Evolutionary conservation across 2,113 vertebrate genomes (phyloP).

Genomic region (Cariama cristata): DNA sequence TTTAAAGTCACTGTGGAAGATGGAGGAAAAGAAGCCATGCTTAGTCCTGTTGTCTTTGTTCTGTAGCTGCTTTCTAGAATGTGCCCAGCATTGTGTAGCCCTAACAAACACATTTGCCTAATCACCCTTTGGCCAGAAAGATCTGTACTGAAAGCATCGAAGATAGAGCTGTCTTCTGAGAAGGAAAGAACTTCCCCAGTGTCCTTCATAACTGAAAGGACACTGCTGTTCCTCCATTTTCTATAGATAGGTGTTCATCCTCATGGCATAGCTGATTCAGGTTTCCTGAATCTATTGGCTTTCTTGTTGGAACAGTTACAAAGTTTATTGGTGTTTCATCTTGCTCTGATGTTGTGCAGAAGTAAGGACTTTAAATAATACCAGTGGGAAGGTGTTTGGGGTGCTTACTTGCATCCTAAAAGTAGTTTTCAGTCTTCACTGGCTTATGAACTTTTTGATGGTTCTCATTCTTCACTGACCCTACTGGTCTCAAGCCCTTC

Average conservation of each 20-base stretch:
- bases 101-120: neutral
- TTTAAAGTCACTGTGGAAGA: neutral
- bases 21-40: neutral
- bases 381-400: neutral
- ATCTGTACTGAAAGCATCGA: neutral
- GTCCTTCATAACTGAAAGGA: neutral
- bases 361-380: neutral
- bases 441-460: neutral
- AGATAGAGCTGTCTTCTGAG: neutral
- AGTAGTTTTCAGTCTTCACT: neutral
- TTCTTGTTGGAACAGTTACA: neutral
- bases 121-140: neutral
- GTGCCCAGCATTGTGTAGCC: neutral
- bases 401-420: neutral
- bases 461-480: neutral
- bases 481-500: neutral
- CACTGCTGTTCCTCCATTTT: neutral
- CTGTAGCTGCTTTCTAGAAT: neutral
- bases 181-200: neutral
- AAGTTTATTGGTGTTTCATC: neutral
- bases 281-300: neutral
- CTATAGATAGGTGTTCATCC: neutral
- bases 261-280: neutral
- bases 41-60: rapidly evolving
- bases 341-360: neutral